Base-by-base conservation (phyloP, 1,140 invertebrate species). In the Heliothis subflexa region DNA sequence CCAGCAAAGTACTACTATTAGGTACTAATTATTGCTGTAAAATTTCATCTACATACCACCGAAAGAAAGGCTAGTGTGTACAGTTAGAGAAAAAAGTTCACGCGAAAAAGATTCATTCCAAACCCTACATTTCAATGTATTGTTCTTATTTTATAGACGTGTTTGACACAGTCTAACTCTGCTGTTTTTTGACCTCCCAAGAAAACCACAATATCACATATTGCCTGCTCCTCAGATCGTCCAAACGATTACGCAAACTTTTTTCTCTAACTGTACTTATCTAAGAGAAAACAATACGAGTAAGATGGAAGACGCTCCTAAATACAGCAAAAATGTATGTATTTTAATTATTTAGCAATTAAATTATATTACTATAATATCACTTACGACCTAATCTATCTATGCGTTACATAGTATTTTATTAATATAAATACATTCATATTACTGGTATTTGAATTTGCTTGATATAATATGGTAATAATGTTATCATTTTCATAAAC, bases 291-390 rank as follows among this genome's bases (percentile, higher is more conserved):
- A 86, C 86, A 89, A 92, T 91, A 90, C 84, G 86, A 93, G 85
- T 92, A 91, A 92, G 90, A 91, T 93, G 91, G 91, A 94, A 93
- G 93, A 93, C 93, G 93, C 91, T 89, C 88, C 91, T 93, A 93
- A 93, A 92, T 93, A 94, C 91, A 94, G 91, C 93, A 93, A 90
- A 91, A 89, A 91, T 90, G 84, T 93, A 91, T 90, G 87, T 90
- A 88, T 89, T 90, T 88, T 85, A 87, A 81, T 76, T 89, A 85
- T 89, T 92, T 90, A 93, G 90, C 88, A 88, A 83, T 92, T 83
- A 88, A 89, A 89, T 89, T 91, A 89, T 75, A 85, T 88, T 86
- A 84, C 80, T 87, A 89, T 89, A 90, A 91, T 92, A 93, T 94
- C 90, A 92, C 91, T 94, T 93, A 93, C 78, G 76, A 81, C 78